These are phyloP conservation scores for Agrypnia vestita DNA, from an alignment of 1,140 invertebrate genomes.

Conservation along the genomic window DNA sequence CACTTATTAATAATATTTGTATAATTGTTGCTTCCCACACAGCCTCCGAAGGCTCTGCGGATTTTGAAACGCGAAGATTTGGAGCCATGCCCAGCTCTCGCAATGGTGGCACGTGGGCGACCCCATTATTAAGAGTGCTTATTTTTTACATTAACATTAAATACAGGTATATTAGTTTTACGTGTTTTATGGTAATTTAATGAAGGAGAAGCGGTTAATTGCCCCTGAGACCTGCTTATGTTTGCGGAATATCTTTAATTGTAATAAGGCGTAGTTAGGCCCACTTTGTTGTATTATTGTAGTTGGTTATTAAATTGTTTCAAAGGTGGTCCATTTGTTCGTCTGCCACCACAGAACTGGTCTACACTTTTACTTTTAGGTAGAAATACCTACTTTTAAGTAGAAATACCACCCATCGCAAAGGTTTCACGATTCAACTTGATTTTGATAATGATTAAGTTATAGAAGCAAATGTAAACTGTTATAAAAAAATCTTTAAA, in stretches of 20 bases:
- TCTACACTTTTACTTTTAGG: too few species aligned
- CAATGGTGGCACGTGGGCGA: conserved; percentile 14
- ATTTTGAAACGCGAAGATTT: conserved; percentile 20
- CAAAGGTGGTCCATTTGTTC: neutral
- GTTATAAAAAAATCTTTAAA: too few species aligned
- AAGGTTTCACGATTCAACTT: too few species aligned
- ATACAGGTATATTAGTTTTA: conserved; percentile 21
- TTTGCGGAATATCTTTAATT: conserved; percentile 3
- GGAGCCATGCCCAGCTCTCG: neutral
- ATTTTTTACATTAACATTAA: conserved; percentile 37
- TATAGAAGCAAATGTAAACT: too few species aligned
- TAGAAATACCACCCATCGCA: too few species aligned
- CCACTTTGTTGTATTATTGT: neutral
- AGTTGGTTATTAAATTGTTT: neutral
- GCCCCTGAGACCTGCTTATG: conserved; percentile 10
- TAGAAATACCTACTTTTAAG: too few species aligned
- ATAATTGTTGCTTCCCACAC: conserved; percentile 26
- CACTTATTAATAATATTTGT: conserved; percentile 35
- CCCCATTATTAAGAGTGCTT: conserved; percentile 32
- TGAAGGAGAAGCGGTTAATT: conserved; percentile 3
- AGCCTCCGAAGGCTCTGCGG: conserved; percentile 6
- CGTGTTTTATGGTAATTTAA: conserved; percentile 39
- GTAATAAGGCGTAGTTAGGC: conserved; percentile 14
- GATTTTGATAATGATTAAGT: too few species aligned
- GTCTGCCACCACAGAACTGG: too few species aligned